phyloP scores from a whole-genome alignment of 2,888 invertebrate species.

The Agrochola macilenta region DNA sequence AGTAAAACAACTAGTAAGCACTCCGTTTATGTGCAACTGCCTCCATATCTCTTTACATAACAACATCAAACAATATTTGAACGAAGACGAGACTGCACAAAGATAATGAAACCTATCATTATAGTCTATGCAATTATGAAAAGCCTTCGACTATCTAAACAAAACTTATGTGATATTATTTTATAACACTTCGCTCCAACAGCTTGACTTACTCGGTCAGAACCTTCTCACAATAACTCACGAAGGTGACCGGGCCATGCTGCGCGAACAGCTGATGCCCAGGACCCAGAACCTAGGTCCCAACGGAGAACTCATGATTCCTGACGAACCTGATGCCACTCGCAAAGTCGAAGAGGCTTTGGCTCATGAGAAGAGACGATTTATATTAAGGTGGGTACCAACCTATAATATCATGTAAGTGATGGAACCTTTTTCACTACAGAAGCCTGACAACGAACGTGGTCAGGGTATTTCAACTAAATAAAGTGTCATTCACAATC shows the following conservation, averaged over 20 bases:
- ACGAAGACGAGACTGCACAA: neutral
- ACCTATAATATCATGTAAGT: constrained; percentile 1
- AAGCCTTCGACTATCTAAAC: too few relatives aligned
- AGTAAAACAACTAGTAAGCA: neutral
- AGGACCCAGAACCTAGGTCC: constrained; percentile 83
- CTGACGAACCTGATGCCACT: constrained; percentile 78
- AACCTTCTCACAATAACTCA: constrained; percentile 94
- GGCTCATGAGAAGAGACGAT: constrained; percentile 76
- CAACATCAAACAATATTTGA: constrained; percentile 10
- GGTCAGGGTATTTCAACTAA: neutral
- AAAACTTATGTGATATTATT: neutral
- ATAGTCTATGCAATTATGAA: neutral
- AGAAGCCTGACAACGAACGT: neutral
- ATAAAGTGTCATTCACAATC: neutral
- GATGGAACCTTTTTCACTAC: neutral
- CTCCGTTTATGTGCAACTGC: neutral
- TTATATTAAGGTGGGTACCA: constrained; percentile 77
- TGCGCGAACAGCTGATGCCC: constrained; percentile 92
- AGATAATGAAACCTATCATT: neutral
- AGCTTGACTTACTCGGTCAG: constrained; percentile 97
- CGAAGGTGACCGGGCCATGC: constrained; percentile 94
- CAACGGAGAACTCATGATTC: constrained; percentile 89
- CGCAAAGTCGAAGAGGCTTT: constrained; percentile 71
- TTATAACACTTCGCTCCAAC: constrained; percentile 50
- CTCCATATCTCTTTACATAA: neutral